Base-by-base conservation (phyloP, 2,113 vertebrate species). In the Mixornis gularis region DNA sequence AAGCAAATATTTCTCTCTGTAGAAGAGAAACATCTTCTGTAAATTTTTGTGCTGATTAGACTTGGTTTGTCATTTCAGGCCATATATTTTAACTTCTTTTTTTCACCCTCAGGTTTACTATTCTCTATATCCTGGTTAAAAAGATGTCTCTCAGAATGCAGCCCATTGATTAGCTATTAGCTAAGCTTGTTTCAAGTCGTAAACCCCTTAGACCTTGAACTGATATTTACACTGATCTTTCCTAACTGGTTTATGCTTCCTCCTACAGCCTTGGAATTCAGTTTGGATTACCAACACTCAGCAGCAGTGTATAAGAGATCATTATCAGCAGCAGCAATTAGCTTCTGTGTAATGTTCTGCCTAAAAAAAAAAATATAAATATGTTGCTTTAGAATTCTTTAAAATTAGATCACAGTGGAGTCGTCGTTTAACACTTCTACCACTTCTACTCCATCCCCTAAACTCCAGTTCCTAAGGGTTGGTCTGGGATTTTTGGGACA, bases 161-260 rank as follows among this genome's bases (percentile, higher is more conserved):
- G 29, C 15, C 27, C 44, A 94, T 84, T 83, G 91, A 94, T 89
- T 87, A 83, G 20, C 73, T 83, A 92, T 93, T 94, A 92, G n/a
- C 53, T 92, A 41, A 78, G 21, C 78, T 92, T 95, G 60, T 87
- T 95, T 89, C 59, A 81, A 91, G 74, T 92, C 20, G 6, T 41
- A 81, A 90, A 83, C n/a, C 49, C 49, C 91, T 91, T 59, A 87
- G 52, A 49, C 26, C 26, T 79, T 87, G 49, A 95, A 71, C 27
- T 87, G 82, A 55, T 82, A n/a, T 36, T 70, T 65, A 43, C 68
- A 72, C 5, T 82, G 79, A 81, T 52, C 51, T 11, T 79, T 73
- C 18, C 49, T 48, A 79, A 70, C 29, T 32, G 34, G 25, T 87
- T 93, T 80, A 49, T 76, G 29, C 4, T 53, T 43, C 70, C 29